Evolutionary conservation across 2,888 invertebrate genomes (phyloP).

Genomic region (Dolichomitus sp.): DNA sequence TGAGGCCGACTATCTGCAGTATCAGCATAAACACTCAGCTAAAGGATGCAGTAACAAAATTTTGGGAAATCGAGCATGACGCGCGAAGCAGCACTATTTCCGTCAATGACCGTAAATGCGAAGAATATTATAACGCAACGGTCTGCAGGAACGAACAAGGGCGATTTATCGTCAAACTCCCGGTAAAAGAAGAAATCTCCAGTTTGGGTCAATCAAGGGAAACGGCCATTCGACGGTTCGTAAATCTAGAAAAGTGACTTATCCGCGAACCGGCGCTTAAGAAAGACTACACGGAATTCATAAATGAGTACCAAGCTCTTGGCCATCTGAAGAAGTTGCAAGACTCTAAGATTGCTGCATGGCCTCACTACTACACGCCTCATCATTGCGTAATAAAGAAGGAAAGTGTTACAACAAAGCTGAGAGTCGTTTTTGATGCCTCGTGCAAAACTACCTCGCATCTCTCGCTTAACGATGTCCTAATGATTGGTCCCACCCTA

Average conservation of each 20-base stretch:
- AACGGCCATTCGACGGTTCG: constrained; percentile 23
- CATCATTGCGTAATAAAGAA: constrained; percentile 24
- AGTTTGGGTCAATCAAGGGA: constrained; percentile 26
- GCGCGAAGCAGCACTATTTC: background rate
- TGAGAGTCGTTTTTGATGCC: background rate
- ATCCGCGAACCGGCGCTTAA: constrained; percentile 5
- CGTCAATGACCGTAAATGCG: constrained; percentile 31
- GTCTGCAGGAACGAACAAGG: constrained; percentile 1
- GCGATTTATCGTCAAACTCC: constrained; percentile 30
- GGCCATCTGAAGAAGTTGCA: constrained; percentile 32
- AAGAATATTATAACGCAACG: constrained; percentile 34
- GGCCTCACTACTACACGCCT: constrained; percentile 19
- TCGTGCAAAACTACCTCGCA: constrained; percentile 41
- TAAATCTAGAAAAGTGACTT: constrained; percentile 20
- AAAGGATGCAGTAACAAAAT: background rate
- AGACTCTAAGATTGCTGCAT: background rate
- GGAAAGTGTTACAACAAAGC: background rate
- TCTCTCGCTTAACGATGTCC: constrained; percentile 13
- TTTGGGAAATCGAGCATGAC: constrained; percentile 59
- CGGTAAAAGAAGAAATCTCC: constrained; percentile 16
- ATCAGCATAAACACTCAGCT: constrained; percentile 13
- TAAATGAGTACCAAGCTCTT: constrained; percentile 35
- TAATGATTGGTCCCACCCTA: constrained; percentile 6
- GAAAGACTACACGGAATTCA: constrained; percentile 29
- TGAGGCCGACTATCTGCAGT: background rate